Evolutionary conservation across 2,888 invertebrate species (phyloP).

Genomic region (Phorcus lineatus): DNA sequence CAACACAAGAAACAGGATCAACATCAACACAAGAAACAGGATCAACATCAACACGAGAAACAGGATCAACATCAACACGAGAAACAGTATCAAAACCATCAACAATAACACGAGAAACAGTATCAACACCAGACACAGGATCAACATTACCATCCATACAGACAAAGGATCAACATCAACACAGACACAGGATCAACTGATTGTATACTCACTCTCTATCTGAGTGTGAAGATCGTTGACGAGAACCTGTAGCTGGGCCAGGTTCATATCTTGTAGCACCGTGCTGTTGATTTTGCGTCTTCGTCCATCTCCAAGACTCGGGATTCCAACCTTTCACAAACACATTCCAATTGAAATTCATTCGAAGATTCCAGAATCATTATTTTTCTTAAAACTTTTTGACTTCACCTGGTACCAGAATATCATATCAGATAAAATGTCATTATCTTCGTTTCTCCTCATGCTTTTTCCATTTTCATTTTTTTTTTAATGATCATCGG

Average conservation of each 20-base stretch:
- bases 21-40: too few species aligned
- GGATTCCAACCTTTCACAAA: constrained; percentile 82
- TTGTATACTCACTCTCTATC: constrained; percentile 83
- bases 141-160: too few species aligned
- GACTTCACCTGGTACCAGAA: not conserved
- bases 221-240: constrained; percentile 95
- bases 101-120: too few species aligned
- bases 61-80: too few species aligned
- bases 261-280: constrained; percentile 92
- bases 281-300: constrained; percentile 85
- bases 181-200: too few species aligned
- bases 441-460: not conserved
- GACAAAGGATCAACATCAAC: too few species aligned
- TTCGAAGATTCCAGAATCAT: not conserved
- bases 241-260: constrained; percentile 93
- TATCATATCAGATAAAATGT: not conserved
- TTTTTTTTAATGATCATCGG: too few species aligned
- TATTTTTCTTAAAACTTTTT: not conserved
- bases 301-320: constrained; percentile 81
- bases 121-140: too few species aligned
- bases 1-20: too few species aligned
- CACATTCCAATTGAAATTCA: too few species aligned
- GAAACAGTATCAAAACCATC: too few species aligned
- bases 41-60: too few species aligned
- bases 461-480: not conserved